Conservation (phyloP, 2,888 invertebrate genomes). For the Eristalis intricaria region DNA sequence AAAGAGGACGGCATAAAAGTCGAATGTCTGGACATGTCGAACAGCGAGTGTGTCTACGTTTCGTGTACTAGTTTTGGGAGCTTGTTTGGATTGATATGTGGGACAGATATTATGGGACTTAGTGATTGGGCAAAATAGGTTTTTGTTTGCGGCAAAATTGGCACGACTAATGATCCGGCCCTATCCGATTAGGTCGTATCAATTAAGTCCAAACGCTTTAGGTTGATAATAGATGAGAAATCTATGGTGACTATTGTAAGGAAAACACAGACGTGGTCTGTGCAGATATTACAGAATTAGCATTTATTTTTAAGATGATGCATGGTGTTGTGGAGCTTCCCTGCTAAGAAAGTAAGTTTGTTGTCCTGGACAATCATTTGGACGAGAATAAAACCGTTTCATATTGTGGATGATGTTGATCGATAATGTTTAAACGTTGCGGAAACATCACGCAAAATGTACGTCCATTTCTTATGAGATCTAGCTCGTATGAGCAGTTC, state of each 20-base stretch:
- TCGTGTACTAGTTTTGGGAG: conserved; percentile 3
- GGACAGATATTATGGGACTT: conserved; percentile 16
- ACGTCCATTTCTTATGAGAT: too few relatives aligned
- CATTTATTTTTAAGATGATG: too few relatives aligned
- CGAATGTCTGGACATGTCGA: background rate
- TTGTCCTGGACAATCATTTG: too few relatives aligned
- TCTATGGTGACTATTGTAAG: background rate
- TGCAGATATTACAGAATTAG: too few relatives aligned
- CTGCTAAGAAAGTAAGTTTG: too few relatives aligned
- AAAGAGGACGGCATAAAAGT: background rate
- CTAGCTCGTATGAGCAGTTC: too few relatives aligned
- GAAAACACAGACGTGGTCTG: background rate
- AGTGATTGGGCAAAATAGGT: background rate
- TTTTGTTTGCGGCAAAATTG: conserved; percentile 5
- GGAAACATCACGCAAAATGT: too few relatives aligned
- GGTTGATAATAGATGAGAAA: background rate
- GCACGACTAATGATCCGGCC: conserved; percentile 14
- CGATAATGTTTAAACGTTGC: too few relatives aligned
- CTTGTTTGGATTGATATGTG: conserved; percentile 5
- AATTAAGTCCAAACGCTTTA: background rate
- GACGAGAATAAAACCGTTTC: too few relatives aligned
- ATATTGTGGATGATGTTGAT: too few relatives aligned
- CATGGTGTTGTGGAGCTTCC: too few relatives aligned
- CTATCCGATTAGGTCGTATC: background rate
- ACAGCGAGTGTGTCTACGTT: background rate